These are phyloP conservation scores for Apis laboriosa DNA, from an alignment of 1,140 invertebrate genomes.

Conservation along the genomic window DNA sequence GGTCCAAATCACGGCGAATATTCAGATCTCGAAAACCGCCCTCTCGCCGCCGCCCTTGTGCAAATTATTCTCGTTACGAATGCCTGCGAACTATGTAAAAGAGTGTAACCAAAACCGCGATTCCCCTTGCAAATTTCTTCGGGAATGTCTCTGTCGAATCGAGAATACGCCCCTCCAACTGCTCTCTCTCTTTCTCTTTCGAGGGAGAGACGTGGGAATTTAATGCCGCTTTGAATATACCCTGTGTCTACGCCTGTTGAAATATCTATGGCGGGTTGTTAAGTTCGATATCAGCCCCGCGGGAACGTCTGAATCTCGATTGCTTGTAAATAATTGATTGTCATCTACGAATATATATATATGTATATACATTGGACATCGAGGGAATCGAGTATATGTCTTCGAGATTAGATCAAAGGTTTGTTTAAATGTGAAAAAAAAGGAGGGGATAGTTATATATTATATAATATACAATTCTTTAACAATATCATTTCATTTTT, in stretches of 20 bases:
- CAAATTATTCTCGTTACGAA: conserved; percentile 61
- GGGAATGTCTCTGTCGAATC: not conserved
- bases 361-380: not conserved
- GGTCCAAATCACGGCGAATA: conserved; percentile 67
- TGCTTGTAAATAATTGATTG: conserved; percentile 36
- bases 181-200: not conserved
- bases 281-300: conserved; percentile 10
- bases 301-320: conserved; percentile 7
- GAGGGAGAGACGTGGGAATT: conserved; percentile 7
- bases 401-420: too few species aligned
- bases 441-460: too few species aligned
- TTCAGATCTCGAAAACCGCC: conserved; percentile 45
- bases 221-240: conserved; percentile 17
- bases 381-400: too few species aligned
- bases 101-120: conserved; percentile 48
- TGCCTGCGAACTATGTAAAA: conserved; percentile 50
- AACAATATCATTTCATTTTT: too few species aligned
- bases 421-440: too few species aligned
- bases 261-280: conserved; percentile 11
- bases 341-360: not conserved
- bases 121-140: conserved; percentile 52
- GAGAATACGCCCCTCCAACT: not conserved
- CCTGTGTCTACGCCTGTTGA: not conserved
- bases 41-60: conserved; percentile 19
- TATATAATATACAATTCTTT: too few species aligned